Percentiles rank a stretch among this genome's conserved stretches.
Conservation (phyloP, 1,140 invertebrate genomes). For the Battus philenor region DNA sequence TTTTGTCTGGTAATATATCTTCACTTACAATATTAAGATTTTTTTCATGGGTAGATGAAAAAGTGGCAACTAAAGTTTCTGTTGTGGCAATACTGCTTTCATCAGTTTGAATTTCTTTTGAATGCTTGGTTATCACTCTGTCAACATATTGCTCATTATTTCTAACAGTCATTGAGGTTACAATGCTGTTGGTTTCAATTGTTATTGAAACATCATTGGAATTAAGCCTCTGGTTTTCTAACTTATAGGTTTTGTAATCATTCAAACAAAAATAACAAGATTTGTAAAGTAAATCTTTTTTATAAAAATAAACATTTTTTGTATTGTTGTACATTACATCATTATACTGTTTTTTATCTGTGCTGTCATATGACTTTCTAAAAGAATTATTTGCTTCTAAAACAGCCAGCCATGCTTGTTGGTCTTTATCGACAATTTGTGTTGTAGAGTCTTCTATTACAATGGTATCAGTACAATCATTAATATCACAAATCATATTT, state of each 20-base stretch:
- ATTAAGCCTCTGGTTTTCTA: slow-evolving; percentile 7
- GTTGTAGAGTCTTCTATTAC: slow-evolving; percentile 40
- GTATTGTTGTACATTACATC: slow-evolving; percentile 7
- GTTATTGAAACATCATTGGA: slow-evolving; percentile 32
- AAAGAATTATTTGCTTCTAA: slow-evolving; percentile 34
- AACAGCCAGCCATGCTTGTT: slow-evolving; percentile 40
- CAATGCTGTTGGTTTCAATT: slow-evolving; percentile 37
- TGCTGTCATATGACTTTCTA: slow-evolving; percentile 16
- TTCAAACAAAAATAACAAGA: slow-evolving; percentile 29
- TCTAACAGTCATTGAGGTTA: slow-evolving; percentile 33
- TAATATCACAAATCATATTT: slow-evolving; percentile 43
- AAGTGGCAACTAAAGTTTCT: neutral
- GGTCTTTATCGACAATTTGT: slow-evolving; percentile 48
- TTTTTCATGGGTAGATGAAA: neutral
- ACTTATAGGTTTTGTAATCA: neutral
- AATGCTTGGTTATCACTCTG: slow-evolving; percentile 25
- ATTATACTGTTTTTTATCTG: slow-evolving; percentile 7
- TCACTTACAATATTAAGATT: slow-evolving; percentile 16
- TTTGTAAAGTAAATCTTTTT: slow-evolving; percentile 38
- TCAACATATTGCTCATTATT: slow-evolving; percentile 16
- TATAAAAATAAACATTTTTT: slow-evolving; percentile 44
- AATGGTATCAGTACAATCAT: slow-evolving; percentile 42
- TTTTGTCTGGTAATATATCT: slow-evolving; percentile 25
- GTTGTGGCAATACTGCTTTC: neutral
- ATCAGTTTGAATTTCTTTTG: slow-evolving; percentile 42